Evolutionary conservation across 2,888 invertebrate species (phyloP).

Genomic region (Brachyptera putata): DNA sequence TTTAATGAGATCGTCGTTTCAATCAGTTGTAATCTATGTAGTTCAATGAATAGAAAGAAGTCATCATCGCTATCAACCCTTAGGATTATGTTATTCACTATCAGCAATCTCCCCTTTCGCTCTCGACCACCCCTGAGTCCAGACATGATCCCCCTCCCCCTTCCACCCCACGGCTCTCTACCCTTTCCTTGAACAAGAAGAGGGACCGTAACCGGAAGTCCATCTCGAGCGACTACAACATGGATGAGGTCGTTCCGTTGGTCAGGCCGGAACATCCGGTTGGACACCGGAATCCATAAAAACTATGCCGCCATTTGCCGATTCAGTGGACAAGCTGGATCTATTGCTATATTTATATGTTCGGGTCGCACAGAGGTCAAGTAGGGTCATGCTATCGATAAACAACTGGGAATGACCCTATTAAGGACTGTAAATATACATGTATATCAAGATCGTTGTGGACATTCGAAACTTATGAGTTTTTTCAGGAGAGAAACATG

Average conservation of each 20-base stretch:
- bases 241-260: constrained; percentile 31
- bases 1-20: too few relatives aligned
- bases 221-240: constrained; percentile 29
- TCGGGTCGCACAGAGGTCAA: constrained; percentile 8
- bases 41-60: too few relatives aligned
- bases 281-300: constrained; percentile 28
- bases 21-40: too few relatives aligned
- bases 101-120: constrained; percentile 1
- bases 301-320: constrained; percentile 26
- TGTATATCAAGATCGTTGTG: neutral
- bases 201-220: constrained; percentile 30
- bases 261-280: constrained; percentile 31
- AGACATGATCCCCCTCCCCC: constrained; percentile 10
- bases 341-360: too few relatives aligned
- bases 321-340: constrained; percentile 13
- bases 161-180: neutral
- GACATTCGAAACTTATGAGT: neutral
- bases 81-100: constrained; percentile 7
- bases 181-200: neutral
- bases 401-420: constrained; percentile 6
- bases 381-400: constrained; percentile 4
- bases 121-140: too few relatives aligned
- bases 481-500: too few relatives aligned
- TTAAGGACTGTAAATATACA: neutral
- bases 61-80: neutral